Conservation (phyloP, 2,113 vertebrate genomes). For the Macquaria ambigua region DNA sequence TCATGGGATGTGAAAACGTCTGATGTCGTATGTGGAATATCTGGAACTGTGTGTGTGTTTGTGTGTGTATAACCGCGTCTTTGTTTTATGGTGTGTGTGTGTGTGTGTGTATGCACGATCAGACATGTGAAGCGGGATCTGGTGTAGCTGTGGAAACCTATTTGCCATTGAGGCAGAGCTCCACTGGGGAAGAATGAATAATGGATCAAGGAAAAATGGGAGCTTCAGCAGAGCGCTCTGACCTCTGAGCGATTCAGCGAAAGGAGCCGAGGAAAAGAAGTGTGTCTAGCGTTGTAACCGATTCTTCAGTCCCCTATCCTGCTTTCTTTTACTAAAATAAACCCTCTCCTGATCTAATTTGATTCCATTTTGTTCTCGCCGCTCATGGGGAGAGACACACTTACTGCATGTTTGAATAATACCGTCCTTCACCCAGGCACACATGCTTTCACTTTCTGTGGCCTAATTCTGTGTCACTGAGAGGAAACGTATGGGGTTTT, state of each 20-base stretch:
- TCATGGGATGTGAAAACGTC: conserved; percentile 33
- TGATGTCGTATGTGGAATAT: conserved; percentile 7
- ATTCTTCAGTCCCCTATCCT: conserved; percentile 67
- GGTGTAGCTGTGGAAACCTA: conserved; percentile 72
- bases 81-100: conserved; percentile 37
- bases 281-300: conserved; percentile 64
- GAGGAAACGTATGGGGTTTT: conserved; percentile 25
- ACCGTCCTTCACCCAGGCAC: conserved; percentile 52
- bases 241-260: conserved; percentile 72
- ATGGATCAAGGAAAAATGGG: conserved; percentile 82
- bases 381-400: conserved; percentile 74
- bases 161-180: conserved; percentile 75
- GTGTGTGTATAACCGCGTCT: conserved; percentile 15
- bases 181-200: conserved; percentile 81
- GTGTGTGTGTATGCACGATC: conserved; percentile 31
- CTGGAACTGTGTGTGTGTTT: conserved; percentile 23
- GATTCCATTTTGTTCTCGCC: conserved; percentile 61
- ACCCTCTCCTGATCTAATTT: conserved; percentile 72
- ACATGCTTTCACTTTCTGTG: conserved; percentile 47
- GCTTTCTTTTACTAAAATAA: conserved; percentile 77
- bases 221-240: conserved; percentile 71
- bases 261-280: conserved; percentile 61
- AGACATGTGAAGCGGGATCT: conserved; percentile 39
- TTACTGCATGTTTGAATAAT: conserved; percentile 67
- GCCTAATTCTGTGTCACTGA: conserved; percentile 57